Evolutionary conservation across 2,797 vertebrate species (phyloP).

Genomic region (Alosa sapidissima): DNA sequence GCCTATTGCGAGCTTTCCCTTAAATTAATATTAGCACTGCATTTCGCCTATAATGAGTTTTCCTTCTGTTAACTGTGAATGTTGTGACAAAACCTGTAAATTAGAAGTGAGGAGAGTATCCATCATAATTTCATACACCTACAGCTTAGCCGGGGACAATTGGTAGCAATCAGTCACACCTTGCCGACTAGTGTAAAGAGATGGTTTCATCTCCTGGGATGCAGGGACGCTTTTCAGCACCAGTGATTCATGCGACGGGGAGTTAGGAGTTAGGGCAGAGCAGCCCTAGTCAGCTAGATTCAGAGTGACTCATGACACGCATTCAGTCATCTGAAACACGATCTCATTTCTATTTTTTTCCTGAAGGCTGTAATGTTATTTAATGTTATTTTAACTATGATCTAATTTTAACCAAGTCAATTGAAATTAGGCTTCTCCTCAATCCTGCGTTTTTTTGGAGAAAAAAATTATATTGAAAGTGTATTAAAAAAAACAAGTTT

Average conservation of each 20-base stretch:
- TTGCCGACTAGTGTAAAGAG: not conserved
- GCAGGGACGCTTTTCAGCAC: not conserved
- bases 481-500: not conserved
- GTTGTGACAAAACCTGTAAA: not conserved
- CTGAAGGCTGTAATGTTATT: not conserved
- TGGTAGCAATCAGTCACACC: conserved; percentile 23
- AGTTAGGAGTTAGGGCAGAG: not conserved
- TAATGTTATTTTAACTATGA: conserved; percentile 10
- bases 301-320: conserved; percentile 15
- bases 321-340: conserved; percentile 17
- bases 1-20: not conserved
- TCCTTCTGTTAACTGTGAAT: not conserved
- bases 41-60: too few species aligned
- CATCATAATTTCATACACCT: not conserved
- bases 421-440: not conserved
- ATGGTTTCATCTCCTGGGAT: not conserved
- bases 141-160: not conserved
- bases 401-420: conserved; percentile 19
- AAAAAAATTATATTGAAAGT: not conserved
- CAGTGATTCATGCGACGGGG: not conserved
- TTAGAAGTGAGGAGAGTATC: not conserved
- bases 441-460: not conserved
- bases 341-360: conserved; percentile 2
- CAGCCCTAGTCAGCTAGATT: not conserved
- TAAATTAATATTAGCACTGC: too few species aligned